Evolutionary conservation across 1,140 invertebrate species (phyloP).

Genomic region (Aphaenogaster floridana): DNA sequence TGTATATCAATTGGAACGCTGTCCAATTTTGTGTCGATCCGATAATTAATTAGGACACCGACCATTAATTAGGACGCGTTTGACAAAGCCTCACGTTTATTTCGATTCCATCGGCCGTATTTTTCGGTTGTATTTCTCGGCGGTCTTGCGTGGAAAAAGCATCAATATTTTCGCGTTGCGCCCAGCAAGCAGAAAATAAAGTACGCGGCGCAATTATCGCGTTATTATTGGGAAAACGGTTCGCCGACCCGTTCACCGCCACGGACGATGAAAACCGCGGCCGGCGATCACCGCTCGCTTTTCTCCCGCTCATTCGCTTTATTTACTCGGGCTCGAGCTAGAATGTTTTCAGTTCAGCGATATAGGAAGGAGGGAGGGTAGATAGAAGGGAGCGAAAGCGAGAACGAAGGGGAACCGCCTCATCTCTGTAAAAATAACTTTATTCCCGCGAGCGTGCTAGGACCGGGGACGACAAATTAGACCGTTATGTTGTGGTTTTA

Average conservation of each 20-base stretch:
- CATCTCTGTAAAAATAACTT: conserved; percentile 62
- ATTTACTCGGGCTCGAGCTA: conserved; percentile 24
- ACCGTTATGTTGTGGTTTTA: conserved; percentile 63
- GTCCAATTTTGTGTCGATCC: not conserved
- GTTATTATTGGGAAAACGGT: conserved; percentile 54
- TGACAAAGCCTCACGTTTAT: conserved; percentile 11
- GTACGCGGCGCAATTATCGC: conserved; percentile 49
- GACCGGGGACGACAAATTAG: conserved; percentile 65
- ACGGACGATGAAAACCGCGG: conserved; percentile 22
- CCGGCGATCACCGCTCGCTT: conserved; percentile 28
- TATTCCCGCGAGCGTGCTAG: conserved; percentile 38
- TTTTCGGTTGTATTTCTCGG: not conserved
- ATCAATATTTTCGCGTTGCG: conserved; percentile 18
- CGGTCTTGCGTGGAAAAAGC: conserved; percentile 9
- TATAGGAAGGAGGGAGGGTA: not conserved
- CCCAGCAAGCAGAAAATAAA: conserved; percentile 50
- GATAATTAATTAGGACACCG: conserved; percentile 8
- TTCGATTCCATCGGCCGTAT: conserved; percentile 3
- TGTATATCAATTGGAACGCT: not conserved
- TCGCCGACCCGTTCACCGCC: conserved; percentile 33
- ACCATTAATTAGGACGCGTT: conserved; percentile 29
- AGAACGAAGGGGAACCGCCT: not conserved
- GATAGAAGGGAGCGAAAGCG: not conserved
- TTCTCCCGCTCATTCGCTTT: conserved; percentile 54
- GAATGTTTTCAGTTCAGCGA: conserved; percentile 29